Percentiles rank a stretch among this genome's conserved stretches.
These are phyloP conservation scores for Manduca sexta DNA, from an alignment of 1,140 invertebrate genomes.

Conservation along the genomic window DNA sequence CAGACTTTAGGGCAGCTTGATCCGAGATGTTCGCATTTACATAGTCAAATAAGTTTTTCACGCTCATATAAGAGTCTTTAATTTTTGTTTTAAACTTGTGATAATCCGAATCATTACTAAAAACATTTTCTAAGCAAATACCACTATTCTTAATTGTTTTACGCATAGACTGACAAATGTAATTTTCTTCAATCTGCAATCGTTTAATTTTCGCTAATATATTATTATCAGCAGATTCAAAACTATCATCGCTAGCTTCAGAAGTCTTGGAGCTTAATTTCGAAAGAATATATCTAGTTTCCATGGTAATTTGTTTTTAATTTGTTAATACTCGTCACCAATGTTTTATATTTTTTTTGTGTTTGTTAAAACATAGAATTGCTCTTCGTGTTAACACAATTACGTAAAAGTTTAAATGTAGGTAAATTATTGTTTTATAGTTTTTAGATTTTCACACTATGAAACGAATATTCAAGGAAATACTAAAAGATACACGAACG, in stretches of 20 bases:
- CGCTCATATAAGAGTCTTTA: neutral
- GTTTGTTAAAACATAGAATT: no score
- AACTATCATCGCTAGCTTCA: neutral
- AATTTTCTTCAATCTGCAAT: constrained; percentile 50
- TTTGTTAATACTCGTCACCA: no score
- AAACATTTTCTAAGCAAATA: neutral
- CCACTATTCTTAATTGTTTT: no score
- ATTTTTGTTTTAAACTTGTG: neutral
- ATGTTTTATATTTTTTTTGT: no score
- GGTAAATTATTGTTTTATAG: no score
- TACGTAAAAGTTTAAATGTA: no score
- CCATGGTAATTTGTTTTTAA: no score
- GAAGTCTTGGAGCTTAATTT: constrained; percentile 1
- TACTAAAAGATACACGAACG: no score
- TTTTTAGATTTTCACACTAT: no score
- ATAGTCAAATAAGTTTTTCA: neutral
- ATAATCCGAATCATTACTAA: neutral
- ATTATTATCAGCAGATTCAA: constrained; percentile 1
- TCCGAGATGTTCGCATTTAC: constrained; percentile 1
- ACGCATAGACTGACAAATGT: no score
- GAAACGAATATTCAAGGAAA: no score
- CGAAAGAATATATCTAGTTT: neutral
- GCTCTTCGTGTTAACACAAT: no score
- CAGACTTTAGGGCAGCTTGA: constrained; percentile 13
- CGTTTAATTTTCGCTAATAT: constrained; percentile 35